Conservation (phyloP, 2,797 vertebrate species). For the Pangasius djambal region DNA sequence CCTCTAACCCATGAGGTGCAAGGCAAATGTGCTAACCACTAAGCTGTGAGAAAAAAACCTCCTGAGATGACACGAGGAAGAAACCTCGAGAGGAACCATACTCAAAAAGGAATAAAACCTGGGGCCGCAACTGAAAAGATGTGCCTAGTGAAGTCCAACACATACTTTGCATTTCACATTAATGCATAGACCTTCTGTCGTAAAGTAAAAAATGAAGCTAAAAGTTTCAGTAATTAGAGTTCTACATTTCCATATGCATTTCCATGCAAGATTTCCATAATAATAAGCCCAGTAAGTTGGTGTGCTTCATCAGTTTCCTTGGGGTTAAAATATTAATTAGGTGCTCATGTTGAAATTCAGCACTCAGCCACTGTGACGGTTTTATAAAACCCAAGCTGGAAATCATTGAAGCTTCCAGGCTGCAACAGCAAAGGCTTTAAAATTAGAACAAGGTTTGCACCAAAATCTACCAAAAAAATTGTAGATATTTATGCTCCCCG, state of each 20-base stretch:
- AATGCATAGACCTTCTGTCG: not conserved
- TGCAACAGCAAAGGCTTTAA: not conserved
- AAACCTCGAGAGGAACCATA: not conserved
- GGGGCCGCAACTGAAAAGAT: not conserved
- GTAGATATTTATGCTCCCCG: not conserved
- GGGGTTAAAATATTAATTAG: not conserved
- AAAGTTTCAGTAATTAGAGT: not conserved
- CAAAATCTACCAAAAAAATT: not conserved
- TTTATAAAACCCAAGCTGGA: not conserved
- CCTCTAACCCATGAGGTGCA: too few relatives aligned
- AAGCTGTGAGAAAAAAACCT: not conserved
- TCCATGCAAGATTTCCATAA: not conserved
- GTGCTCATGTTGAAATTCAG: not conserved
- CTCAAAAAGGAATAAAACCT: not conserved
- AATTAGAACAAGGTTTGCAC: constrained; percentile 20
- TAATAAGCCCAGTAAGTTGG: not conserved
- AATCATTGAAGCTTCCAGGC: not conserved
- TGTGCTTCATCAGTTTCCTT: not conserved
- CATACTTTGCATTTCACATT: not conserved
- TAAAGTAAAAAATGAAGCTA: not conserved
- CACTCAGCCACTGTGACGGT: not conserved
- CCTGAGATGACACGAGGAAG: not conserved
- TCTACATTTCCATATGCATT: not conserved
- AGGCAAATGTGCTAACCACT: too few relatives aligned
- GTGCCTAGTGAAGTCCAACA: not conserved